Percentiles rank a stretch among this genome's conserved stretches.
Conservation (phyloP, 2,888 invertebrate species). For the Sarcophaga carnaria region DNA sequence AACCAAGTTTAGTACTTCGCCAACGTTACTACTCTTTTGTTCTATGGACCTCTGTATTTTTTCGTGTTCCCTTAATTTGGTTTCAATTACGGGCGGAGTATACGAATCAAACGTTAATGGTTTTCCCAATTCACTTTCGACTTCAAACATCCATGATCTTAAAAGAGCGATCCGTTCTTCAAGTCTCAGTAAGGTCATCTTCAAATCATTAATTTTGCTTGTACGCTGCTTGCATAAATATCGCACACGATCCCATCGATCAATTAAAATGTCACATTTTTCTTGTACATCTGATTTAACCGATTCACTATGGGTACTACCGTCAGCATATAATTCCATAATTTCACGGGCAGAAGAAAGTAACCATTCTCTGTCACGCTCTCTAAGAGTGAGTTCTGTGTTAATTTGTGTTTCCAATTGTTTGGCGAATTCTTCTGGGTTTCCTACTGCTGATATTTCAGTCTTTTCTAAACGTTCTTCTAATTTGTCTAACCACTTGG, state of each 20-base stretch:
- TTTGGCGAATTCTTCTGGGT: conserved; percentile 88
- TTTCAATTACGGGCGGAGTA: conserved; percentile 86
- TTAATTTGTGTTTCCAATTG: conserved; percentile 89
- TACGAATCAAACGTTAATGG: conserved; percentile 87
- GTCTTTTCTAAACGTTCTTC: conserved; percentile 86
- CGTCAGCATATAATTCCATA: conserved; percentile 84
- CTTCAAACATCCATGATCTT: conserved; percentile 87
- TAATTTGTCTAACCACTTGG: conserved; percentile 87
- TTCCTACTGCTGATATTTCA: conserved; percentile 83
- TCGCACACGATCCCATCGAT: conserved; percentile 87
- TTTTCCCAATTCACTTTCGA: conserved; percentile 87
- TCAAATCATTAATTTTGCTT: conserved; percentile 88
- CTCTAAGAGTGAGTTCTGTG: conserved; percentile 89
- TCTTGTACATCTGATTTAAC: conserved; percentile 84
- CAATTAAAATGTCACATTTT: conserved; percentile 85
- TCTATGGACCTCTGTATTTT: conserved; percentile 89
- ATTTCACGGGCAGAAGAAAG: conserved; percentile 86
- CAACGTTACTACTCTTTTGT: conserved; percentile 89
- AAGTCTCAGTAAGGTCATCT: conserved; percentile 87
- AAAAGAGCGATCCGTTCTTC: conserved; percentile 89
- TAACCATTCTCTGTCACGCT: conserved; percentile 91
- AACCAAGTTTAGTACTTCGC: conserved; percentile 90
- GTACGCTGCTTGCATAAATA: conserved; percentile 86
- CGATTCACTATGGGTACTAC: conserved; percentile 84
- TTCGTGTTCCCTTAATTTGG: conserved; percentile 87